Evolutionary conservation across 2,113 vertebrate genomes (phyloP), one percentile per base, ranked within the genome.

Genomic region (Embiotoca jacksoni): DNA sequence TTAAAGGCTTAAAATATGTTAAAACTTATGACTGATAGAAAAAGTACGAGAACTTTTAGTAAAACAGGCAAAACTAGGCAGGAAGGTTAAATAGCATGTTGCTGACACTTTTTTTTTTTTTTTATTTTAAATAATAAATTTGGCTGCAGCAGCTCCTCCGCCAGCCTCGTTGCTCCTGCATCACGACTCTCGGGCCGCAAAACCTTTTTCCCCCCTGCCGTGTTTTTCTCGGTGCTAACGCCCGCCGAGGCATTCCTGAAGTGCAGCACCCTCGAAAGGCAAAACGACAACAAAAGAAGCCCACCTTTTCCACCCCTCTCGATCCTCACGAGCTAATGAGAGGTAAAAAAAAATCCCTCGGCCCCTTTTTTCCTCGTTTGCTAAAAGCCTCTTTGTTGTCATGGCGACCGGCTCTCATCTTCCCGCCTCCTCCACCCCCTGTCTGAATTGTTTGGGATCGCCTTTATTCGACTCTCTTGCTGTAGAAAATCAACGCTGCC

Each of bases 381-480:
- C 65, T 65, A 60, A 81, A 84, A 88, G 70, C 78, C 66, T 84
- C 78, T 86, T 78, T 85, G 84, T 85, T 75, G 82, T 76, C 80
- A 87, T 83, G 69, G 69, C 36, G 75, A 80, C 76, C 60, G 6
- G 2, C 59, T 37, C 54, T 49, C 35, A 32, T 54, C 49, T 39
- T 15, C 32, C 47, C 63, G 5, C 16, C 46, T 36, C 14, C 44
- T 46, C 7, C 11, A 15, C 14, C 16, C 31, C 5, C 60, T 3
- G 31, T 83, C 47, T 67, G 52, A 72, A 65, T 69, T 80, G 65
- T 81, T 81, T 66, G 54, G 61, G 73, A 9, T 6, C 65, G 71
- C 60, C 55, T 57, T 69, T 74, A 53, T 67, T 77, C 33, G 14
- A 10, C 54, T 39, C 53, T 59, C 39, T 32, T n/a, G 32, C 13